Evolutionary conservation across 2,888 invertebrate genomes (phyloP), one percentile per base, ranked within the genome.

Genomic region (Andrena minutula): DNA sequence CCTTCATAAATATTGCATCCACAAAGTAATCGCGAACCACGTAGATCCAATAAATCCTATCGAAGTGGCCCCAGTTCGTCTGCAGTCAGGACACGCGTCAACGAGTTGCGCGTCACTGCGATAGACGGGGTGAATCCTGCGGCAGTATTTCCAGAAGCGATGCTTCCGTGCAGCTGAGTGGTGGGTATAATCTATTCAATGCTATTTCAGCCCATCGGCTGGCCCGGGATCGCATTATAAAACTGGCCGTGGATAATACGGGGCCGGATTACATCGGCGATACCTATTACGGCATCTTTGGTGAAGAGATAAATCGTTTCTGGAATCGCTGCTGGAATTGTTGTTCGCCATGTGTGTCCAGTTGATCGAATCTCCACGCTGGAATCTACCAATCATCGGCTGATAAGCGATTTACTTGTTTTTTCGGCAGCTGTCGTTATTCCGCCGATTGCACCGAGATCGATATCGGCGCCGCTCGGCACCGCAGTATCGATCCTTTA

Each of bases 271-370:
- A 66, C 60, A 60, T 32, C n/a, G 53, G 10, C 58, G 30, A 51
- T 58, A 20, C 32, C 47, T 65, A 74, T 79, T 82, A 82, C 35
- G 51, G 70, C 51, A 30, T 79, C 53, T 74, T 74, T 41, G 63
- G 69, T 74, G 61, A 71, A 63, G 75, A 63, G 75, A 75, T 79
- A 61, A 63, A 82, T 79, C 60, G 70, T 74, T 74, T 65, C 65
- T 70, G 47, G 60, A 65, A 70, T 71, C 53, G 70, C 70, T 56
- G 35, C 60, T 74, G 69, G 69, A 75, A 79, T 35, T 49, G 68
- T 58, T 47, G 68, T 58, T 47, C 75, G 49, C 35, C 58, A 49
- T 16, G 65, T 61, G 63, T 75, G 49, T 75, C 32, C 35, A 58
- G 35, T 2, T 20, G 58, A 76, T 75, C 41, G 71, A 68, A 80